Evolutionary conservation across 2,113 vertebrate species (phyloP).

Genomic region (Poeciliopsis prolifica): DNA sequence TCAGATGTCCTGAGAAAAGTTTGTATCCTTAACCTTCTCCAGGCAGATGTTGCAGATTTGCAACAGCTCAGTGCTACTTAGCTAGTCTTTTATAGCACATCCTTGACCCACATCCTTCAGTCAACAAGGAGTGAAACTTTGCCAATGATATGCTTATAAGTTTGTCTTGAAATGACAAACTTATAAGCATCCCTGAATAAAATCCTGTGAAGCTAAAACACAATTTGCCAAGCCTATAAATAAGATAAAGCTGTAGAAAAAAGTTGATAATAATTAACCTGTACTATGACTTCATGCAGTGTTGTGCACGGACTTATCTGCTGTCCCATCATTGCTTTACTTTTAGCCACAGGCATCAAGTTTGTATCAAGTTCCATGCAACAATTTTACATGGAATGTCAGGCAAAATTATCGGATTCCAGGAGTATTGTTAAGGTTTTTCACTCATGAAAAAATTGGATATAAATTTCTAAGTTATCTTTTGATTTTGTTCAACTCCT

Average conservation of each 20-base stretch:
- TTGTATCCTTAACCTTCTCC: neutral
- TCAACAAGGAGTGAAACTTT: neutral
- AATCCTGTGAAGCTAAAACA: neutral
- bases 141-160: slow-evolving; percentile 9
- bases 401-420: slow-evolving; percentile 61
- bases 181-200: neutral
- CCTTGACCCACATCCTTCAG: neutral
- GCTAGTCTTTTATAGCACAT: no score
- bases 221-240: slow-evolving; percentile 11
- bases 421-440: slow-evolving; percentile 54
- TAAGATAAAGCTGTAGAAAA: slow-evolving; percentile 8
- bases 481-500: slow-evolving; percentile 57
- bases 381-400: slow-evolving; percentile 66
- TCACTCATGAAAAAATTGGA: slow-evolving; percentile 53
- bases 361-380: slow-evolving; percentile 53
- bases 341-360: slow-evolving; percentile 58
- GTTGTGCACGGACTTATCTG: slow-evolving; percentile 39
- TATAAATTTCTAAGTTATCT: slow-evolving; percentile 68
- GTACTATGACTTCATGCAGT: slow-evolving; percentile 28
- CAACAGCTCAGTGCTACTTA: no score
- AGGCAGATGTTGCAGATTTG: no score
- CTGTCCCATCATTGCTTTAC: slow-evolving; percentile 45
- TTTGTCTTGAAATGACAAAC: neutral
- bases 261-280: slow-evolving; percentile 22
- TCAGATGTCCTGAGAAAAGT: neutral